Evolutionary conservation across 2,888 invertebrate genomes (phyloP).

Genomic region (Actias luna): DNA sequence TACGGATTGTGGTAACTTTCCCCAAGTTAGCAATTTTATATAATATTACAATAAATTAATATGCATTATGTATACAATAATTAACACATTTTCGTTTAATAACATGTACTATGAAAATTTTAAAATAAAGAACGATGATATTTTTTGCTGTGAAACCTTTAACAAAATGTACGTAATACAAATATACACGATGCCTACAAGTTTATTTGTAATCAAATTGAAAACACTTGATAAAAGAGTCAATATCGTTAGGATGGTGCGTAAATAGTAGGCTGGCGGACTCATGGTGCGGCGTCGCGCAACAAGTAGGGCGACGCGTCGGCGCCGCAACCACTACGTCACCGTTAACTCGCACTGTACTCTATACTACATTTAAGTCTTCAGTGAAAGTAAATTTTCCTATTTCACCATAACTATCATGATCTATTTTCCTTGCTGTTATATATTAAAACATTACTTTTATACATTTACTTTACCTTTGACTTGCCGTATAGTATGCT

Average conservation of each 20-base stretch:
- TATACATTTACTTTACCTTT: no score
- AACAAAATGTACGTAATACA: slow-evolving; percentile 4
- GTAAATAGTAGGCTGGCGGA: slow-evolving; percentile 52
- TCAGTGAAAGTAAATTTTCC: slow-evolving; percentile 1
- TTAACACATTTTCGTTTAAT: no score
- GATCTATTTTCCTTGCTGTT: neutral
- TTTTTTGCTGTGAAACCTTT: neutral
- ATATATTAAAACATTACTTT: no score
- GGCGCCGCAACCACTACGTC: slow-evolving; percentile 49
- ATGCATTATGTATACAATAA: no score
- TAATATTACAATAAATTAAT: no score
- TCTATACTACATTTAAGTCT: slow-evolving; percentile 19
- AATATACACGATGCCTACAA: neutral
- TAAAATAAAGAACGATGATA: neutral
- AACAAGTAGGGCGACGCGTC: slow-evolving; percentile 73
- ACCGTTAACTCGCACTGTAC: slow-evolving; percentile 30
- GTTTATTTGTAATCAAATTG: slow-evolving; percentile 22
- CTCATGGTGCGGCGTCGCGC: slow-evolving; percentile 44
- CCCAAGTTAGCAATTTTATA: no score
- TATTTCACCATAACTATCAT: neutral
- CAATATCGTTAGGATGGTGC: slow-evolving; percentile 53
- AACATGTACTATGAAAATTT: no score
- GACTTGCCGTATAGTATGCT: no score
- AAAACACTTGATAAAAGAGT: slow-evolving; percentile 45
- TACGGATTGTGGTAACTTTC: no score